Evolutionary conservation across 2,797 vertebrate genomes (phyloP), one percentile per base, ranked within the genome.

Genomic region (Lithobates pipiens): DNA sequence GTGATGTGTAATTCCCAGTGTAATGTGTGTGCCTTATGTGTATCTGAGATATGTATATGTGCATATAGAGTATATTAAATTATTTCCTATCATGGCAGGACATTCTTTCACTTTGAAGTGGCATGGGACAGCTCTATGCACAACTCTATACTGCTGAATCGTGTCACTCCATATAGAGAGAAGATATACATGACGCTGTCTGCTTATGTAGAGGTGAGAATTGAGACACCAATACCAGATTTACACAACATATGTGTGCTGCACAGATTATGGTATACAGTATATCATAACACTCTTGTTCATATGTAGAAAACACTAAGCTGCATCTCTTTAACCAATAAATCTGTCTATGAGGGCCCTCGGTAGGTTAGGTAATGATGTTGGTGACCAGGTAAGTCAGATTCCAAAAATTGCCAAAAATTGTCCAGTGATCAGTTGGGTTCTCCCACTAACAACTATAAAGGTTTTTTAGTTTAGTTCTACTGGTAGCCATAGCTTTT

Each of bases 71-170:
- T 72, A 34, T 21, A 54, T 54, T 77, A 67, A 72, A 76, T 50
- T 9, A 57, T 13, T 82, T 82, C 25, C 34, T 80, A 36, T 34
- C 29, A 21, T 76, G 76, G 65, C 91, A 99, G 98, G 93, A 98
- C 96, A 23, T 99, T 99, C 90, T 99, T 95, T 91, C 98, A 96
- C 85, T 99, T 99, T 21, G 97, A 99, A 90, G 93, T 98, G 0
- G 97, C 97, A 16, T 99, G 98, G 98, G 98, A 99, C 82, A 99
- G 98, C 91, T 99, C 98, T 90, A 98, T 99, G 97, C 98, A 99
- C 95, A 99, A 99, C 93, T 99, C 98, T 0, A 91, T 99, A 85
- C 94, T 98, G 76, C 94, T 99, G 76, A 99, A 99, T 92, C 94
- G 98, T 18, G 98, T 99, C 89, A 99, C 98, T 67, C 98, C 98